Evolutionary conservation across 2,797 vertebrate species (phyloP), one percentile per base, ranked within the genome.

Genomic region (Syngnathus acus): DNA sequence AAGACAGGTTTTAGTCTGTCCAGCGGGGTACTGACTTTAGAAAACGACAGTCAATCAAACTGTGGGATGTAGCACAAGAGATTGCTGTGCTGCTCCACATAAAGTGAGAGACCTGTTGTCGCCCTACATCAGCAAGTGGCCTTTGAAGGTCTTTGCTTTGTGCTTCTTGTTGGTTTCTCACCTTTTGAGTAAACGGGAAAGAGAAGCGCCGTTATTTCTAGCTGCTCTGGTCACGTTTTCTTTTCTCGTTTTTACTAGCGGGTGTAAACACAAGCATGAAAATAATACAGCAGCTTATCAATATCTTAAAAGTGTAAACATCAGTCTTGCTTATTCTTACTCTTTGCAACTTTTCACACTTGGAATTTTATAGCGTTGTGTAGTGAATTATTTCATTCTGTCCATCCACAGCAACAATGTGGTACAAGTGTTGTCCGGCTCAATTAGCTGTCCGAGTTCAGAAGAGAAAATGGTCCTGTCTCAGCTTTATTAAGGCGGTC

Each of bases 381-480:
- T 69, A 72, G 77, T 78, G 80, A 83, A 82, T 87, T 77, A 78
- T 5, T 73, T 78, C 79, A 81, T 62, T 62, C 26, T 76, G 74
- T 65, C 70, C 82, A 83, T 84, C 84, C 62, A 77, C 77, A 69
- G 19, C 77, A 64, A 84, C 60, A 40, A 66, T 23, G 39, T 39
- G 38, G 53, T 55, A 42, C 70, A 68, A 58, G 71, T 55, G 69
- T 60, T 70, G 62, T 65, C 8, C 43, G 42, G 76, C 59, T 69
- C 57, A 57, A 64, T 57, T 62, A 72, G 71, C 48, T n/a, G 65
- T 75, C 57, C 21, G 65, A 77, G 77, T 80, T 84, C 72, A 77
- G 72, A 11, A 64, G 70, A 83, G 85, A 90, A 88, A 87, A 88
- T 87, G 77, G 80, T 68, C 72, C 79, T 83, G 87, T 87, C 86